Conservation (phyloP, 2,113 vertebrate species). For the Melanotaenia duboulayi region DNA sequence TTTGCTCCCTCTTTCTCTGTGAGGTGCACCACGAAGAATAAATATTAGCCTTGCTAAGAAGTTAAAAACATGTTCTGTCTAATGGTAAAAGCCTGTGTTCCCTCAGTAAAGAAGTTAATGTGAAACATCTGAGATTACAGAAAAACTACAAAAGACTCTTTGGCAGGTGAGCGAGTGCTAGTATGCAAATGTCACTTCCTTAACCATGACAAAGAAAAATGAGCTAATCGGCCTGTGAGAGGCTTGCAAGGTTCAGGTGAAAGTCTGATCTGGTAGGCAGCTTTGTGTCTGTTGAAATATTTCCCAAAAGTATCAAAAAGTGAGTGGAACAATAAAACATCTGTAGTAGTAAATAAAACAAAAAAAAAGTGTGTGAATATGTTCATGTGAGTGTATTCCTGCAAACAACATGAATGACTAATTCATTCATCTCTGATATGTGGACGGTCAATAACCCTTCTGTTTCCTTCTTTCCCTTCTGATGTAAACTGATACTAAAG, state of each 20-base stretch:
- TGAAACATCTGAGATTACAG: conserved; percentile 21
- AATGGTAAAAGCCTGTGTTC: conserved; percentile 27
- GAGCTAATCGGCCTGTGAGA: conserved; percentile 6
- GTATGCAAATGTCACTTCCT: conserved; percentile 29
- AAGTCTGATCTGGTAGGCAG: conserved; percentile 38
- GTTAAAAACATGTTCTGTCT: background rate
- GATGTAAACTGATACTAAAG: background rate
- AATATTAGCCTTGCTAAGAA: background rate
- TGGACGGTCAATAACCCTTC: background rate
- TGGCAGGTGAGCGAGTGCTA: conserved; percentile 42
- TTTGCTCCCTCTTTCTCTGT: conserved; percentile 20
- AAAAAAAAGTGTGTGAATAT: conserved; percentile 12
- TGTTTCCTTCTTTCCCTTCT: background rate
- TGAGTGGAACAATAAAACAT: background rate
- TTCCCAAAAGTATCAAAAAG: no score
- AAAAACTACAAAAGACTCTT: conserved; percentile 46
- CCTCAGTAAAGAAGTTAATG: background rate
- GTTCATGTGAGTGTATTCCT: conserved; percentile 10
- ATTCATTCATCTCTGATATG: background rate
- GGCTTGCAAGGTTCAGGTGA: conserved; percentile 5
- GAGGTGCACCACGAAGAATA: conserved; percentile 4
- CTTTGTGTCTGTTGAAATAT: conserved; percentile 14
- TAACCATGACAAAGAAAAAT: background rate
- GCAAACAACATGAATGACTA: conserved; percentile 18
- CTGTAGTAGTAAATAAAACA: no score